Evolutionary conservation across 2,888 invertebrate genomes (phyloP), one percentile per base, ranked within the genome.

Genomic region (Chironomus tentans): DNA sequence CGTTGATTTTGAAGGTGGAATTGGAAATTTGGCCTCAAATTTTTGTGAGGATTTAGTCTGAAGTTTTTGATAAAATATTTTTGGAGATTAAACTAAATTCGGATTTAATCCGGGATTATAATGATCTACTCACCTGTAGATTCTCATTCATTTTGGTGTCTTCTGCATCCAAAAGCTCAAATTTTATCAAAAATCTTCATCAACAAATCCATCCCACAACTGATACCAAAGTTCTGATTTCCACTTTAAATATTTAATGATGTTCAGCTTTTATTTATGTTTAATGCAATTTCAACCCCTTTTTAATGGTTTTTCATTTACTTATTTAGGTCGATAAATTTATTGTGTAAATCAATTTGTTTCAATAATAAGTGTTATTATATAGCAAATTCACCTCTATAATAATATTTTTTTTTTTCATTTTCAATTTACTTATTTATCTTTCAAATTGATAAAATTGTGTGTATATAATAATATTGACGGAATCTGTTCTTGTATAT

Each of bases 401-500:
- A 56, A 56, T 56, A 15, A 56, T n/a, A 15, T 56, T 56, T 56
- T 65, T 62, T 56, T 56, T 56, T 56, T 65, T 62, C 21, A 2
- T 62, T n/a, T 56, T 65, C 22, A 15, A 10, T 72, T 72, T 28
- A 38, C 15, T 15, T 73, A 50, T 73, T 62, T 38, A 38, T 38
- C 38, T 15, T 62, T 68, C n/a, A 61, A 28, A 74, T 65, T 18
- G 56, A 56, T 61, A 61, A 62, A 68, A 74, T 74, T 74, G 65
- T 47, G 46, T 74, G 65, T 68, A 73, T 61, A 62, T 28, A 48
- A 62, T 28, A 48, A 62, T 73, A 47, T 70, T 73, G 74, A 74
- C 74, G 65, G 74, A 68, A 38, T 74, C 48, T 65, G 65, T 74
- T 74, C 28, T 71, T 73, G 56, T 73, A 38, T 73, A 73, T 46